Percentiles rank a stretch among this genome's conserved stretches.
phyloP scores from a whole-genome alignment of 2,888 invertebrate genomes.

The Zootermopsis nevadensis region DNA sequence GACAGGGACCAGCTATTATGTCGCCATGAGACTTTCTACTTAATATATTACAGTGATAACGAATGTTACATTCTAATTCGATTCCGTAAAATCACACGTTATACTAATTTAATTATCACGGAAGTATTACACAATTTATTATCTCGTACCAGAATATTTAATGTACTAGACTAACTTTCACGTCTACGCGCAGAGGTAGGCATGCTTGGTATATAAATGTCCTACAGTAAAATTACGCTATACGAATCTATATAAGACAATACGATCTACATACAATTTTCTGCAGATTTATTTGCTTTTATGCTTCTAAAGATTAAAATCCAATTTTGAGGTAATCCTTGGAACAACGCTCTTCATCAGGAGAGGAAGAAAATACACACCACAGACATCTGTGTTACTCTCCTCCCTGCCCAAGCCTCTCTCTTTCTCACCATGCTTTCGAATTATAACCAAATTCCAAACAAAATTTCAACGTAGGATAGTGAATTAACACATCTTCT shows the following conservation, averaged over 20 bases:
- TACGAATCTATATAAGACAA: not conserved
- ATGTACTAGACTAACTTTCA: not conserved
- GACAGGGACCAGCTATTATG: too few relatives aligned
- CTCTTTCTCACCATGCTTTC: not conserved
- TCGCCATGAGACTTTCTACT: too few relatives aligned
- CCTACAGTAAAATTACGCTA: not conserved
- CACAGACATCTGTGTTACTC: not conserved
- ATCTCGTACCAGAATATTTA: not conserved
- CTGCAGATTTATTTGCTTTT: slow-evolving; percentile 30
- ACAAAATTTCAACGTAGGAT: slow-evolving; percentile 20
- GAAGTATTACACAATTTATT: not conserved
- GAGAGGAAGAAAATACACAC: not conserved
- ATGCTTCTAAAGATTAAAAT: slow-evolving; percentile 30
- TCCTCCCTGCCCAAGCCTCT: not conserved
- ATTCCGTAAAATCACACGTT: not conserved
- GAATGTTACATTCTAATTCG: not conserved
- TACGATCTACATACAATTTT: slow-evolving; percentile 3
- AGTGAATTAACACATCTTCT: not conserved
- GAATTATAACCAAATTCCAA: slow-evolving; percentile 24
- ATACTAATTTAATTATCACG: not conserved
- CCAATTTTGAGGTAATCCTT: slow-evolving; percentile 34
- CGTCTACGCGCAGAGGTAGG: not conserved
- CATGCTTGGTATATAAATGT: not conserved
- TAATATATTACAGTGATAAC: not conserved
- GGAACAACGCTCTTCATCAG: slow-evolving; percentile 19